phyloP scores from a whole-genome alignment of 2,113 vertebrate species.

The Crotalus helleri region DNA sequence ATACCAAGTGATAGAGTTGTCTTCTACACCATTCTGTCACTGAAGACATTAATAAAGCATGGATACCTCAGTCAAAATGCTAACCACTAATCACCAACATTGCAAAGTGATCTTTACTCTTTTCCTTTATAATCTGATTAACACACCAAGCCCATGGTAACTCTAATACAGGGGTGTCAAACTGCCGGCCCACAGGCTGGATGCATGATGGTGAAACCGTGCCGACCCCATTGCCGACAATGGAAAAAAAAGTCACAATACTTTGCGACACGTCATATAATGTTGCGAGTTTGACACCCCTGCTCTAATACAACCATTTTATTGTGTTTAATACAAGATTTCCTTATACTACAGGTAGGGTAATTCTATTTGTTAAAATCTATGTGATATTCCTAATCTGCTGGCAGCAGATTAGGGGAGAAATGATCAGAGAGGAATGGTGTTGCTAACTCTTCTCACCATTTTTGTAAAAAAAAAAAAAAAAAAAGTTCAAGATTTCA shows the following conservation, averaged over 20 bases:
- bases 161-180: background rate
- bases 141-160: background rate
- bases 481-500: background rate
- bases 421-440: background rate
- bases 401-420: background rate
- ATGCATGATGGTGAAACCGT: too few relatives aligned
- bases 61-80: background rate
- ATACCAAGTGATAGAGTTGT: background rate
- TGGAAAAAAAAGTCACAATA: too few relatives aligned
- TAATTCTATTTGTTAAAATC: background rate
- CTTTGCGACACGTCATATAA: too few relatives aligned
- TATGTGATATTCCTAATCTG: background rate
- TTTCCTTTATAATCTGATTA: background rate
- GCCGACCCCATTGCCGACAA: too few relatives aligned
- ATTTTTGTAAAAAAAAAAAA: background rate
- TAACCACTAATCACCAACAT: background rate
- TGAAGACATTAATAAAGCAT: background rate
- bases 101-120: background rate
- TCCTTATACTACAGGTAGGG: background rate
- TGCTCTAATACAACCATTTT: background rate
- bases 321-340: background rate
- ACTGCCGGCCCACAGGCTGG: too few relatives aligned
- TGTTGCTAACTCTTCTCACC: background rate
- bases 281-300: too few relatives aligned
- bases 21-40: background rate